Evolutionary conservation across 2,113 vertebrate species (phyloP).

Genomic region (Pelobates fuscus): DNA sequence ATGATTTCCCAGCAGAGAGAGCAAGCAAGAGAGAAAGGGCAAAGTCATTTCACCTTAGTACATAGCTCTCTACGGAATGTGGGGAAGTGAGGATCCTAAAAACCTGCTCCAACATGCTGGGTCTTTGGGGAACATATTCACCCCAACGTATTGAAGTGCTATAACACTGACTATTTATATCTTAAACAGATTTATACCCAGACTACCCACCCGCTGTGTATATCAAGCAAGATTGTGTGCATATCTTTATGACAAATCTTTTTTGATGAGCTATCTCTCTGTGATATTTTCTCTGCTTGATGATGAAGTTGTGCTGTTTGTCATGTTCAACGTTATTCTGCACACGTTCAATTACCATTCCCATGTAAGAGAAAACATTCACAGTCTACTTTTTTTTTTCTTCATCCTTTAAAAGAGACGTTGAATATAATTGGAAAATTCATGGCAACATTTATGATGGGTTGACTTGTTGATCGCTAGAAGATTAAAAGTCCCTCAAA

Average conservation of each 20-base stretch:
- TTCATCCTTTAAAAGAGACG: background rate
- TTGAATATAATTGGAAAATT: background rate
- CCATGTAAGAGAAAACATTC: background rate
- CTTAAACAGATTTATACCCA: background rate
- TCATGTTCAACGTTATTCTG: background rate
- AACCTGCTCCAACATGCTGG: too few relatives aligned
- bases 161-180: background rate
- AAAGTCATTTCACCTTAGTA: too few relatives aligned
- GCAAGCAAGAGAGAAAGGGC: too few relatives aligned
- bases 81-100: too few relatives aligned
- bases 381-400: background rate
- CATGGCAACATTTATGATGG: background rate
- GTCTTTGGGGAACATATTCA: too few relatives aligned
- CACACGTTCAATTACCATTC: background rate
- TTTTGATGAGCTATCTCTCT: background rate
- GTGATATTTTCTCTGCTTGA: background rate
- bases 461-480: background rate
- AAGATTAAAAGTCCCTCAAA: background rate
- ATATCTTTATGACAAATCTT: background rate
- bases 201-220: background rate
- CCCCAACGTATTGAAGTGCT: background rate
- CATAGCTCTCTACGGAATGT: too few relatives aligned
- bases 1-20: too few relatives aligned
- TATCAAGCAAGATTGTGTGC: background rate
- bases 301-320: background rate